Percentiles rank a stretch among this genome's conserved stretches.
These are phyloP conservation scores for Chloroclystis v-ata DNA, from an alignment of 2,888 invertebrate genomes.

Conservation along the genomic window DNA sequence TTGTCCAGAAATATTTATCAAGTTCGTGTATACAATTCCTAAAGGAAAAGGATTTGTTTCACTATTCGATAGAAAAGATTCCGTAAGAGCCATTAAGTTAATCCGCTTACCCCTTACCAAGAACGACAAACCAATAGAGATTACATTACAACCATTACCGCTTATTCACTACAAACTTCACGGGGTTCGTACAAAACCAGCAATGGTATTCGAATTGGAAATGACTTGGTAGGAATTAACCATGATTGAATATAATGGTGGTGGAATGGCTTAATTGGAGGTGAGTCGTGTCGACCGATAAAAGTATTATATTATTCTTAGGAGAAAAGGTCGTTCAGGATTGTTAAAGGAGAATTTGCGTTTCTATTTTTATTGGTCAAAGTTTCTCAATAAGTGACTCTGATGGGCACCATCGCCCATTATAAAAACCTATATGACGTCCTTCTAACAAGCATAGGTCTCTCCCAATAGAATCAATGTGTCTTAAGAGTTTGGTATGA, in stretches of 20 bases:
- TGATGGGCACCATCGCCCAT: no score
- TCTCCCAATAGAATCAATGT: no score
- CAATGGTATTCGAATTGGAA: conserved; percentile 7
- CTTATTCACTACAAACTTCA: neutral
- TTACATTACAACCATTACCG: conserved; percentile 10
- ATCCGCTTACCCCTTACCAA: conserved; percentile 40
- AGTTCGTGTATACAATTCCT: no score
- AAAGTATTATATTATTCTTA: conserved; percentile 54
- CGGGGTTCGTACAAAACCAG: neutral
- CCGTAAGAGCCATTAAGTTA: conserved; percentile 63
- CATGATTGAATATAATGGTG: conserved; percentile 19
- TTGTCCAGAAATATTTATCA: no score
- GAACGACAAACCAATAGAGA: conserved; percentile 8
- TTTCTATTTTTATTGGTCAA: no score
- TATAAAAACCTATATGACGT: no score
- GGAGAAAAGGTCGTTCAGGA: conserved; percentile 26
- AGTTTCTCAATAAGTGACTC: no score
- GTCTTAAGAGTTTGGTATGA: no score
- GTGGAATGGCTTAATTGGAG: conserved; percentile 46
- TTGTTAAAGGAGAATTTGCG: neutral
- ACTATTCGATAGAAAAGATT: conserved; percentile 60
- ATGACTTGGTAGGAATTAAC: neutral
- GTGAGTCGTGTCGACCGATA: conserved; percentile 57
- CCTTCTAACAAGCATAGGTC: no score
- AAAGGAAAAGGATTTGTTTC: conserved; percentile 52